A percentile compares a stretch with the other conserved stretches of the same genome.
Evolutionary conservation across 1,140 invertebrate genomes (phyloP).

Genomic region (Laupala kohalensis): DNA sequence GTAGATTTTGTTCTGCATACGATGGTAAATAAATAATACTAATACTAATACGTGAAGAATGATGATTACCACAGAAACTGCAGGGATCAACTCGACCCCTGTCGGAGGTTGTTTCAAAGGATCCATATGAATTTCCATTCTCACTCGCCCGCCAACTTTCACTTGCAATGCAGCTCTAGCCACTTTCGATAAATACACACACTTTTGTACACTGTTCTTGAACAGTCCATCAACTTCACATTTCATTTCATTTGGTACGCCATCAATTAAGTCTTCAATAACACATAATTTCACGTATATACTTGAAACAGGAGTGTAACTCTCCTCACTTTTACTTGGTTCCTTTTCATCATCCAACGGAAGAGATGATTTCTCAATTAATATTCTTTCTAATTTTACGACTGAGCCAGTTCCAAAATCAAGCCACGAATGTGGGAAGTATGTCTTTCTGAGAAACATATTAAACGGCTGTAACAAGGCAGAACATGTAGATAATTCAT

Average conservation of each 20-base stretch:
- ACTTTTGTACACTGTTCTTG: not conserved
- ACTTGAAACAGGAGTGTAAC: not conserved
- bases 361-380: too few relatives aligned
- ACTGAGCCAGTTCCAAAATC: too few relatives aligned
- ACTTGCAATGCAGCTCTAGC: not conserved
- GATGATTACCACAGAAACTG: too few relatives aligned
- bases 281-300: constrained; percentile 2
- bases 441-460: not conserved
- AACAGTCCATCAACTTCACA: not conserved
- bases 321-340: not conserved
- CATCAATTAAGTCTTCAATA: constrained; percentile 1
- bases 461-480: constrained; percentile 8
- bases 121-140: not conserved
- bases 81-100: too few relatives aligned
- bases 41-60: too few relatives aligned
- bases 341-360: not conserved
- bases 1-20: too few relatives aligned
- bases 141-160: not conserved
- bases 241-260: not conserved
- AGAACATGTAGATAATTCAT: not conserved
- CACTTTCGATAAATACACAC: not conserved
- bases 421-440: not conserved
- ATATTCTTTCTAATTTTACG: not conserved
- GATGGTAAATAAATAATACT: too few relatives aligned
- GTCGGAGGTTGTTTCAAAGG: not conserved